Evolutionary conservation across 2,888 invertebrate species (phyloP), one percentile per base, ranked within the genome.

Genomic region (Folsomia candida): DNA sequence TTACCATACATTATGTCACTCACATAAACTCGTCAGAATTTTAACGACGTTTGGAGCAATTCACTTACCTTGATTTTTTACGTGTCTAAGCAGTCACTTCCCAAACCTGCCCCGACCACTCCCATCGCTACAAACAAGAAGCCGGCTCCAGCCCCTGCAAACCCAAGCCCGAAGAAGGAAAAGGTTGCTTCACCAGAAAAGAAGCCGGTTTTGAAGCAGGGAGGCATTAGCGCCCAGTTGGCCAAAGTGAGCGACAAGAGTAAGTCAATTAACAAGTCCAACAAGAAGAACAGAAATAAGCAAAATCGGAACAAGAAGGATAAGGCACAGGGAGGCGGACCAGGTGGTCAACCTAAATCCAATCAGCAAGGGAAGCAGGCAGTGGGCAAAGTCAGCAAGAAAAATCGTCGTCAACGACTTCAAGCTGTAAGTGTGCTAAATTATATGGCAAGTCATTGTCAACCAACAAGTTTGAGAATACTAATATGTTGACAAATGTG

Each of bases 231-330:
- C 9, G 60, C 60, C 27, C 25, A 60, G 25, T 26, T 60, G 14
- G 29, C 61, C 11, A n/a, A 26, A 29, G 61, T 61, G n/a, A 61
- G 61, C 61, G 61, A 61, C 61, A 26, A 61, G n/a, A 61, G 61
- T 27, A 61, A 61, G 22, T 3, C 20, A 18, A 61, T 61, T n/a
- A 61, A 61, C 4, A 61, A 61, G 27, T 14, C 6, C 29, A 61
- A 27, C n/a, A 28, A 28, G 4, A 61, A 61, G 14, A 28, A 29
- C 4, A 28, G 20, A 27, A 61, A 61, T 28, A 61, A 61, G 29
- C 26, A 61, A 14, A 61, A 60, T 14, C 14, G 18, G 4, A 9
- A 25, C 25, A 60, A 60, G 27, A 18, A 54, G 22, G 6, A 54
- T 4, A 6, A 6, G 6, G 54, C 20, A n/a, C 4, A 4, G 4